These are phyloP conservation scores for Luperina testacea DNA, from an alignment of 2,888 invertebrate species.

Conservation along the genomic window DNA sequence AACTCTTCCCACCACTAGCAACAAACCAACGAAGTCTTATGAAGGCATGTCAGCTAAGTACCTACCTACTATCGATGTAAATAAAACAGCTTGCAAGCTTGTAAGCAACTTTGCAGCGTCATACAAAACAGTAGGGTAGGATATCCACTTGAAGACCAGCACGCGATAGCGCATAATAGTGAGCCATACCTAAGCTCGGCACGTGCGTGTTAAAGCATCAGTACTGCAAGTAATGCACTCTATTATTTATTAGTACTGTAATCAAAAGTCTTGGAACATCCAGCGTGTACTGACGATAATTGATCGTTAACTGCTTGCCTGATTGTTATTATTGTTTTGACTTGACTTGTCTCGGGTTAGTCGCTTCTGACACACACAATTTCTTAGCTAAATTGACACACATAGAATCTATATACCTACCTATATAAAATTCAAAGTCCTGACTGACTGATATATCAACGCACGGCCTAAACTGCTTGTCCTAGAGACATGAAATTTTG, in stretches of 20 bases:
- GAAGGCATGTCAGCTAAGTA: not conserved
- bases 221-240: slow-evolving; percentile 57
- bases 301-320: slow-evolving; percentile 36
- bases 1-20: not conserved
- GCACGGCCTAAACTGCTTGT: no score
- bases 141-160: slow-evolving; percentile 25
- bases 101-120: not conserved
- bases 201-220: slow-evolving; percentile 41
- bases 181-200: slow-evolving; percentile 8
- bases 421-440: no score
- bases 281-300: slow-evolving; percentile 39
- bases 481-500: no score
- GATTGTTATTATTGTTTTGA: slow-evolving; percentile 44
- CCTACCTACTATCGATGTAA: not conserved
- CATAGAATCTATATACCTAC: not conserved
- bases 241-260: slow-evolving; percentile 48
- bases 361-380: slow-evolving; percentile 15
- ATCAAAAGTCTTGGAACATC: slow-evolving; percentile 39
- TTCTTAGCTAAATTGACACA: slow-evolving; percentile 20
- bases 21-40: not conserved
- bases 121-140: not conserved
- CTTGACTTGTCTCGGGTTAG: slow-evolving; percentile 16
- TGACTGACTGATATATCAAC: no score
- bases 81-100: not conserved
- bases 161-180: slow-evolving; percentile 49